Conservation (phyloP, 2,797 vertebrate species). For the Luscinia megarhynchos region DNA sequence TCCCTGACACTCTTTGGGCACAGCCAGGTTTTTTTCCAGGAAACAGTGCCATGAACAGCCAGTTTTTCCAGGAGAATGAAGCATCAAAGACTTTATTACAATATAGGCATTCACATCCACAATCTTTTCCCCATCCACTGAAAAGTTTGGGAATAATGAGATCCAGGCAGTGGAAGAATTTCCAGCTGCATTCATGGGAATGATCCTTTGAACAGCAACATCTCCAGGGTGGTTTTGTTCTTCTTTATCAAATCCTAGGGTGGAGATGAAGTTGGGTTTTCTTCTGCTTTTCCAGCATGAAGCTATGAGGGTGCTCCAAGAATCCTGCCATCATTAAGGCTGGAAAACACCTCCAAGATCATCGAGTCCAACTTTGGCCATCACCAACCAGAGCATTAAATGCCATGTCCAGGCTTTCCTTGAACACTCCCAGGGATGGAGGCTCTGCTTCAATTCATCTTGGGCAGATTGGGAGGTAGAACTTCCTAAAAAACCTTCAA, state of each 20-base stretch:
- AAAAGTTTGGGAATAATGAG: not conserved
- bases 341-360: not conserved
- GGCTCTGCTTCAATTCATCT: not conserved
- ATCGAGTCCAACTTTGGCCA: fast-evolving
- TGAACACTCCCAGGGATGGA: not conserved
- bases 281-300: not conserved
- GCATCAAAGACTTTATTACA: not conserved
- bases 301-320: not conserved
- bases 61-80: not conserved
- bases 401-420: fast-evolving
- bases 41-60: not conserved
- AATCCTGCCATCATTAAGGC: not conserved
- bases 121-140: too few relatives aligned
- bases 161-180: not conserved
- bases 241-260: not conserved
- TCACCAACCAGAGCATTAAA: not conserved
- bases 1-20: not conserved
- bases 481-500: not conserved
- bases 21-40: fast-evolving
- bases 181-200: fast-evolving
- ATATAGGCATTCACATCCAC: too few relatives aligned
- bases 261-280: not conserved
- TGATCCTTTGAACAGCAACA: not conserved
- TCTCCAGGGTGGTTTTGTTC: not conserved
- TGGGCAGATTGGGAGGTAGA: not conserved